Evolutionary conservation across 2,888 invertebrate species (phyloP).

Genomic region (Muscina levida): DNA sequence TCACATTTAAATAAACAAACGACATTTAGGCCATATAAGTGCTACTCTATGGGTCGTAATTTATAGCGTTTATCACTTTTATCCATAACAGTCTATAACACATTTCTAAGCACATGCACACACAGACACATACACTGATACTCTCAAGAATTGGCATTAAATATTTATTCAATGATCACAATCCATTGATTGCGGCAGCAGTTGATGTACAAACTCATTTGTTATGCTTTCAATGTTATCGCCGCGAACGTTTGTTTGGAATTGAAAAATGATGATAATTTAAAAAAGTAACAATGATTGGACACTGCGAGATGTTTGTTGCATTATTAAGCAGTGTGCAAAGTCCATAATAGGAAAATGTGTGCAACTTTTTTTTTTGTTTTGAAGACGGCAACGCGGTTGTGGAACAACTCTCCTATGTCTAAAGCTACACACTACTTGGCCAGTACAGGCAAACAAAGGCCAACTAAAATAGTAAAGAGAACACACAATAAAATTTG

Average conservation of each 20-base stretch:
- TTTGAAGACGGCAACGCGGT: too few relatives aligned
- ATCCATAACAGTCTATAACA: conserved; percentile 14
- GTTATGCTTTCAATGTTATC: conserved; percentile 61
- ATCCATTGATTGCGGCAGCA: too few relatives aligned
- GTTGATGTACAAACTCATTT: conserved; percentile 41
- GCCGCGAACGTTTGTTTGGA: conserved; percentile 32
- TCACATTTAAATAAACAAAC: too few relatives aligned
- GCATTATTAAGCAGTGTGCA: conserved; percentile 32
- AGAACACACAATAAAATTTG: too few relatives aligned
- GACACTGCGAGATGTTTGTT: conserved; percentile 22
- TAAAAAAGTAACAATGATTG: conserved; percentile 25
- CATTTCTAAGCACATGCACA: not conserved
- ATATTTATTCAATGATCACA: conserved; percentile 16
- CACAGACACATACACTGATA: not conserved
- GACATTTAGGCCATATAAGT: too few relatives aligned
- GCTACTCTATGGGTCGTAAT: too few relatives aligned
- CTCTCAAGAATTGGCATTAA: conserved; percentile 11
- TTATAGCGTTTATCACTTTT: not conserved
- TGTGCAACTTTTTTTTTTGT: too few relatives aligned
- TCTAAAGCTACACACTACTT: too few relatives aligned
- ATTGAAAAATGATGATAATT: conserved; percentile 43
- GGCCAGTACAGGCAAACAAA: not conserved
- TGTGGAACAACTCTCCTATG: too few relatives aligned
- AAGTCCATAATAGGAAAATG: conserved; percentile 18
- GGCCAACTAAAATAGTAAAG: too few relatives aligned